These are phyloP conservation scores for Notarius quadriscutis DNA, from an alignment of 2,113 vertebrate species.

Conservation along the genomic window DNA sequence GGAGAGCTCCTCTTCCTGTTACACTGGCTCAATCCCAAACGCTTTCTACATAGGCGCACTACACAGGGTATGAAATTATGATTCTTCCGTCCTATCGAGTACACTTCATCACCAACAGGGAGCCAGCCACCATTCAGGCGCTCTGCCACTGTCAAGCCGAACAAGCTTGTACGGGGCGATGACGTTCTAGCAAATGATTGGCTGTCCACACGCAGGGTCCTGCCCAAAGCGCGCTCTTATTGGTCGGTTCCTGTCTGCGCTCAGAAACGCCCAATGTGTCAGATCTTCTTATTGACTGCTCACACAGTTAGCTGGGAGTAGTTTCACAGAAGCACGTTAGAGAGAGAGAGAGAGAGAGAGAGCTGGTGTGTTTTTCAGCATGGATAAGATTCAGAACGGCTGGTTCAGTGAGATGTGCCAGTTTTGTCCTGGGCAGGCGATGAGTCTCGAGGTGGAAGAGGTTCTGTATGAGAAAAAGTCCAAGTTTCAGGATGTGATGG, in stretches of 20 bases:
- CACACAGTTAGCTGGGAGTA: neutral
- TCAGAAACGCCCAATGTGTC: slow-evolving; percentile 55
- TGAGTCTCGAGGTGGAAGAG: slow-evolving; percentile 90
- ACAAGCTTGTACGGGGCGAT: neutral
- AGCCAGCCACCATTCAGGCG: neutral
- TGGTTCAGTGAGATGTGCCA: slow-evolving; percentile 92
- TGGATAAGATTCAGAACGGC: slow-evolving; percentile 83
- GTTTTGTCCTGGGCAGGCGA: slow-evolving; percentile 90
- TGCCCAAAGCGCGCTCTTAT: neutral
- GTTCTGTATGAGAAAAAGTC: slow-evolving; percentile 86
- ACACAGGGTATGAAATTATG: neutral
- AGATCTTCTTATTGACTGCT: neutral
- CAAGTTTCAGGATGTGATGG: slow-evolving; percentile 89
- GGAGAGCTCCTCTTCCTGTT: too few relatives aligned
- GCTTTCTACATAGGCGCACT: neutral
- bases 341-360: neutral
- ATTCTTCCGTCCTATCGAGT: neutral
- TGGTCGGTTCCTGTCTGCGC: slow-evolving; percentile 7
- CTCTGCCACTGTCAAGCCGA: neutral
- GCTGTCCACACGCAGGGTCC: neutral
- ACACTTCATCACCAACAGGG: neutral
- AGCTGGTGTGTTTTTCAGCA: slow-evolving; percentile 30
- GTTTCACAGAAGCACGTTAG: slow-evolving; percentile 5
- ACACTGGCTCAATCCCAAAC: neutral
- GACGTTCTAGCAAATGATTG: neutral